Evolutionary conservation across 2,113 vertebrate species (phyloP).

Genomic region (Haemorhous mexicanus): DNA sequence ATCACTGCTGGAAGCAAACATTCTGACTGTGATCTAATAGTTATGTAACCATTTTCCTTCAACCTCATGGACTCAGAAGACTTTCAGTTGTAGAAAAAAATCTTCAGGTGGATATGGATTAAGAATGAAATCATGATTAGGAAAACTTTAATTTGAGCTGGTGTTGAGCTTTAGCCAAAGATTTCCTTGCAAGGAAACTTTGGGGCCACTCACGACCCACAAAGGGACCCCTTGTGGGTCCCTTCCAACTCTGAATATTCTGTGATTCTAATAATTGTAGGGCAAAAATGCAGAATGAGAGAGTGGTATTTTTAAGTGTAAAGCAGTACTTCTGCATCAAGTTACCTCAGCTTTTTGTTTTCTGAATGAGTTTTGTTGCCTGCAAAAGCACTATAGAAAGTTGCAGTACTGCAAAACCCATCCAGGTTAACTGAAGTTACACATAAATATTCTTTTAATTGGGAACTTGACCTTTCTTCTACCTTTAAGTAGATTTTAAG

Average conservation of each 20-base stretch:
- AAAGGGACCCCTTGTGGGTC: not conserved
- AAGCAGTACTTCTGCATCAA: not conserved
- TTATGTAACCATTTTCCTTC: not conserved
- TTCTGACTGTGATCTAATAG: not conserved
- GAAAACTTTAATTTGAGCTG: not conserved
- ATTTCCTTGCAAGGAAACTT: not conserved
- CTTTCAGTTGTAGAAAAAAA: not conserved
- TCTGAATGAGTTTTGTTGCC: not conserved
- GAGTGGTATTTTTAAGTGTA: not conserved
- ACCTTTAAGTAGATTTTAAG: not conserved
- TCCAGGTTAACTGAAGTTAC: not conserved
- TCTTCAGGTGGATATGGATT: not conserved
- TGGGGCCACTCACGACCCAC: rapidly evolving
- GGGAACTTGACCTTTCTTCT: not conserved
- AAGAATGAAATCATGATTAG: not conserved
- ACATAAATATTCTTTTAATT: not conserved
- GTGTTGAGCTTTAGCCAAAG: not conserved
- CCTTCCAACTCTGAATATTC: not conserved
- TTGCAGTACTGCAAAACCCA: not conserved
- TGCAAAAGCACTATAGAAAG: not conserved
- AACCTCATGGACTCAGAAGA: not conserved
- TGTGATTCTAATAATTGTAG: not conserved
- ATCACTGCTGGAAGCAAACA: not conserved
- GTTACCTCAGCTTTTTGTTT: not conserved
- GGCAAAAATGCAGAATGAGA: not conserved